A percentile compares a stretch with the other conserved stretches of the same genome.
Conservation (phyloP, 2,888 invertebrate genomes). For the Trisateles emortualis region DNA sequence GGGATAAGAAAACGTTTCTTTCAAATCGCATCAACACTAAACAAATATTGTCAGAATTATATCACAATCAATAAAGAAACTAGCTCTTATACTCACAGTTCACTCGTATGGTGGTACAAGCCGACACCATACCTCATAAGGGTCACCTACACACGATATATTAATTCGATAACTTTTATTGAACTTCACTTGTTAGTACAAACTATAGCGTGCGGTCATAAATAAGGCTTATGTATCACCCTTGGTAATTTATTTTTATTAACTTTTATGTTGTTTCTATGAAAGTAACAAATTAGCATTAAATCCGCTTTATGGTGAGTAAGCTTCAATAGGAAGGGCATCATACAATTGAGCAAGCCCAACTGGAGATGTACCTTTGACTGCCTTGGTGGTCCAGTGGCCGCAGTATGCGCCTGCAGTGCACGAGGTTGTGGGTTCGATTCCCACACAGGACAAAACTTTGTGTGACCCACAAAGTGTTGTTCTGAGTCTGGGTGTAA, state of each 20-base stretch:
- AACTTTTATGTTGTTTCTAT: neutral
- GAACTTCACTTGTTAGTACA: conserved; percentile 30
- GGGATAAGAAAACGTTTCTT: too few species aligned
- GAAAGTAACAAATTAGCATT: too few species aligned
- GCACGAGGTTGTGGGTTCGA: too few species aligned
- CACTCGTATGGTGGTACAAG: conserved; percentile 49
- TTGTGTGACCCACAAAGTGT: too few species aligned
- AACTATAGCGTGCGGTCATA: conserved; percentile 32
- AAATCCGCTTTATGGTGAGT: too few species aligned
- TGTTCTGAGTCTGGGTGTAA: too few species aligned
- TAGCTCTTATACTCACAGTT: conserved; percentile 25
- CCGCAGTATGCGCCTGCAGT: too few species aligned
- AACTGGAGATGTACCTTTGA: too few species aligned
- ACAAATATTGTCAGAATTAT: conserved; percentile 19
- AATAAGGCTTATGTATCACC: conserved; percentile 14
- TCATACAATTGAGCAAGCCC: too few species aligned
- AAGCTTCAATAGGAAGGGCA: too few species aligned
- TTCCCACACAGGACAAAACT: too few species aligned
- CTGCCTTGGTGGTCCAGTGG: too few species aligned
- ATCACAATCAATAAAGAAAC: conserved; percentile 44
- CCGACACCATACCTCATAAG: conserved; percentile 66
- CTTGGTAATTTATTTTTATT: neutral
- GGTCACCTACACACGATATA: conserved; percentile 34
- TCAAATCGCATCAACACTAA: neutral
- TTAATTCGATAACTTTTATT: conserved; percentile 43